Evolutionary conservation across 2,888 invertebrate genomes (phyloP), one percentile per base, ranked within the genome.

Genomic region (Pasiphila rectangulata): DNA sequence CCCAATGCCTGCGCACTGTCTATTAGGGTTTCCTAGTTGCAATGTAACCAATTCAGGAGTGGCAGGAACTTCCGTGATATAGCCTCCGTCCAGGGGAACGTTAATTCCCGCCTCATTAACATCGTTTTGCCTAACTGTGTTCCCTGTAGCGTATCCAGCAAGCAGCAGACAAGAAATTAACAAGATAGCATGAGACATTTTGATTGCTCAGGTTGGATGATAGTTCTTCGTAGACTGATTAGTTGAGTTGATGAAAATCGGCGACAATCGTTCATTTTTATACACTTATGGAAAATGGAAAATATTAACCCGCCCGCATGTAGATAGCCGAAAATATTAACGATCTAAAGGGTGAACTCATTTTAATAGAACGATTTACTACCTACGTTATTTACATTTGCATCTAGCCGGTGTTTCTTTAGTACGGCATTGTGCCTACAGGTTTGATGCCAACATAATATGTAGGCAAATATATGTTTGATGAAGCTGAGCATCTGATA

Each of bases 21-120:
- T 44, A 7, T 39, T n/a, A 10, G 49, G 49, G 35, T 56, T 53
- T 19, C 49, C 46, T 51, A 67, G 68, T 59, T 61, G 57, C 69
- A 75, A 69, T 47, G 45, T 45, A 32, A 39, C 37, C 35, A 46
- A 36, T 41, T 9, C 25, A n/a, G 48, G 35, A 16, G 29, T 44
- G 38, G 6, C 35, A 9, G 29, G 20, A 30, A 16, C 23, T 13
- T 44, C 29, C 16, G 36, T 7, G 25, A 38, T 38, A 3, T 20
- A 39, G 9, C 16, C 25, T 34, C 20, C 42, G 27, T 35, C 49
- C 1, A 29, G n/a, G n/a, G 17, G 29, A n/a, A 30, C 25, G 4
- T 19, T 15, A 5, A 5, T 7, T 29, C 9, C n/a, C n/a, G n/a
- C n/a, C n/a, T n/a, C n/a, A n/a, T n/a, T n/a, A n/a, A n/a, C 23